A percentile compares a stretch with the other conserved stretches of the same genome.
Evolutionary conservation across 2,797 vertebrate species (phyloP).

Genomic region (Sebastes taczanowskii): DNA sequence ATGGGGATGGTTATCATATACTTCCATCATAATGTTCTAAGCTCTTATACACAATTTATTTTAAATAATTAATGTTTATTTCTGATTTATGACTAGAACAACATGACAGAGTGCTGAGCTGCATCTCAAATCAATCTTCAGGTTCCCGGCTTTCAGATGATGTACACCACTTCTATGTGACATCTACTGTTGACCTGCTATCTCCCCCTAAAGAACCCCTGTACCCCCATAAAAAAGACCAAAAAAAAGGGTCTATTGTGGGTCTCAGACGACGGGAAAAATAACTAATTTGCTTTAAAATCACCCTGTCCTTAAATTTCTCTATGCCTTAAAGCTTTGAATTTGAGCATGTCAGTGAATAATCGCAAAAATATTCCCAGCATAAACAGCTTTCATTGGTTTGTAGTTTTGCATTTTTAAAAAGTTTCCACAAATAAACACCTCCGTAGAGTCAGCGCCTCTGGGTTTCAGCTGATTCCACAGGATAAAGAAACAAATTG

Average conservation of each 20-base stretch:
- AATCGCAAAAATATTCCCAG: not conserved
- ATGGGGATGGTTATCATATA: too few species aligned
- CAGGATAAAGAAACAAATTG: slow-evolving; percentile 39
- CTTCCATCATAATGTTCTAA: too few species aligned
- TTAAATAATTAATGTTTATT: too few species aligned
- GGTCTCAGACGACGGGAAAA: not conserved
- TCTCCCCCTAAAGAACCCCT: rapidly evolving
- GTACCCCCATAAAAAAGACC: too few species aligned
- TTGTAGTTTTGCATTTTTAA: not conserved
- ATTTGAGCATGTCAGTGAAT: not conserved
- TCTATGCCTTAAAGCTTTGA: not conserved
- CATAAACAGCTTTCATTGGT: slow-evolving; percentile 11
- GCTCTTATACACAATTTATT: too few species aligned
- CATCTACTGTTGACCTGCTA: too few species aligned
- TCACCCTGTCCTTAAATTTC: not conserved
- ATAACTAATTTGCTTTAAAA: not conserved
- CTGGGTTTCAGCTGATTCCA: slow-evolving; percentile 33
- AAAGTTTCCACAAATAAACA: slow-evolving; percentile 26
- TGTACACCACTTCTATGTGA: too few species aligned
- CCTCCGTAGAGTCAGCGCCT: not conserved
- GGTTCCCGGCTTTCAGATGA: too few species aligned
- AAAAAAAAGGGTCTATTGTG: too few species aligned
- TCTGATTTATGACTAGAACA: too few species aligned
- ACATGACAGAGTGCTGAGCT: too few species aligned
- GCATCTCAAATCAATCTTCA: too few species aligned